Evolutionary conservation across 2,113 vertebrate genomes (phyloP), one percentile per base, ranked within the genome.

Genomic region (Ptyas mucosa): DNA sequence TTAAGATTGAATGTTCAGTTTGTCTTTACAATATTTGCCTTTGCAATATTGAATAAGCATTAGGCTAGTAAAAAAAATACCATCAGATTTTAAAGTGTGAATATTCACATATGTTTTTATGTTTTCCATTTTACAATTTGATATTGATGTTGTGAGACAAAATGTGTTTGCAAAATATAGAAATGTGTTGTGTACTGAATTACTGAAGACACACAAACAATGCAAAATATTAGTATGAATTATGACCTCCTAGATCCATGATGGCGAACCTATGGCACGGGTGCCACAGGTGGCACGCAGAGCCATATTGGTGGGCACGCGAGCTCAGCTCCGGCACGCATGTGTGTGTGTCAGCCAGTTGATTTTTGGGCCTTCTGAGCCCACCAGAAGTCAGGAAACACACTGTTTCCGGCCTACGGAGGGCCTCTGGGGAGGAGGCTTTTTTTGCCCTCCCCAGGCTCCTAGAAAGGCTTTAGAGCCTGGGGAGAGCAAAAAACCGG

Each of bases 41-140:
- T 96, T 93, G 52, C n/a, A 94, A 88, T 92, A 90, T 2, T 91
- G 55, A 94, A 69, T 43, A 15, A 87, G 94, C 89, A 91, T 95
- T 85, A 93, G 94, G 51, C 91, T 92, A 81, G 94, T 92, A 34
- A 90, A 90, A 92, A 93, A 75, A 75, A 24, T 86, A 88, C 46
- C 89, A 24, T 87, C 51, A 58, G 43, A 81, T 91, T 86, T 55
- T 95, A 94, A 94, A 95, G 90, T 94, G 61, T 81, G 20, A 87
- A 1, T 94, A 43, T 94, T 93, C 92, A 92, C 26, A 69, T 54
- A 51, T 86, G 29, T 92, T 95, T 87, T 86, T 94, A 61, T 93
- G 34, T 95, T 94, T 58, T 64, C 1, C 55, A 14, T 93, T 88
- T 94, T 94, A 58, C 39, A 61, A 86, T 96, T 34, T 94, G 92